Evolutionary conservation across 1,140 invertebrate species (phyloP).

Genomic region (Arctopsyche grandis): DNA sequence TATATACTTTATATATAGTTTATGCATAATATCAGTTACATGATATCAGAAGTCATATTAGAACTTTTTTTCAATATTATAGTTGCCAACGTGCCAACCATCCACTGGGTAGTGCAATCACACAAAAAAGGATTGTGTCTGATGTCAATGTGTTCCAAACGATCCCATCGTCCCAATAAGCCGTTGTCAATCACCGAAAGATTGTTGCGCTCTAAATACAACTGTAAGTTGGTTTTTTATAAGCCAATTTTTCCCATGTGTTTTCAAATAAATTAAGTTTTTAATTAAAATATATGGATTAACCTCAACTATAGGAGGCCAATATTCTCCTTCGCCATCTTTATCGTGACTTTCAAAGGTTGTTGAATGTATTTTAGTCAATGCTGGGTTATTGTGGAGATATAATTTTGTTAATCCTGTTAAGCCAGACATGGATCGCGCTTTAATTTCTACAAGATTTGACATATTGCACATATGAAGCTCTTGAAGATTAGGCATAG

Average conservation of each 20-base stretch:
- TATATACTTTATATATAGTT: background rate
- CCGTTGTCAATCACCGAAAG: constrained; percentile 69
- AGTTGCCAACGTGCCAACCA: constrained; percentile 71
- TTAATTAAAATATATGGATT: too few relatives aligned
- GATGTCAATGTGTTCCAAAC: constrained; percentile 71
- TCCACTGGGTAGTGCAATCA: constrained; percentile 78
- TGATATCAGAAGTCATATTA: constrained; percentile 55
- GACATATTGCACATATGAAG: constrained; percentile 74
- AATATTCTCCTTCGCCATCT: constrained; percentile 64
- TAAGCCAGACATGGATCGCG: constrained; percentile 65
- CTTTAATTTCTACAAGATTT: constrained; percentile 67
- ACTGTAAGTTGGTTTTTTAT: constrained; percentile 59
- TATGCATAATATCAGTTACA: constrained; percentile 31
- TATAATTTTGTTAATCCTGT: constrained; percentile 65
- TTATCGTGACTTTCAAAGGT: constrained; percentile 62
- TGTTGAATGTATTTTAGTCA: constrained; percentile 67
- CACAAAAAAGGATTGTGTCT: constrained; percentile 79
- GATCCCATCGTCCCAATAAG: constrained; percentile 74
- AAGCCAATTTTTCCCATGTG: background rate
- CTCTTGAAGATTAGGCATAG: constrained; percentile 68
- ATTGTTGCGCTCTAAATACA: constrained; percentile 76
- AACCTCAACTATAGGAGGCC: constrained; percentile 71
- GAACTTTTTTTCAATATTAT: constrained; percentile 57
- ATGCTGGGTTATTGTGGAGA: constrained; percentile 68
- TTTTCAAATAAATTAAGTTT: too few relatives aligned